These are phyloP conservation scores for Phoebastria nigripes DNA, from an alignment of 2,797 vertebrate genomes.

Conservation along the genomic window DNA sequence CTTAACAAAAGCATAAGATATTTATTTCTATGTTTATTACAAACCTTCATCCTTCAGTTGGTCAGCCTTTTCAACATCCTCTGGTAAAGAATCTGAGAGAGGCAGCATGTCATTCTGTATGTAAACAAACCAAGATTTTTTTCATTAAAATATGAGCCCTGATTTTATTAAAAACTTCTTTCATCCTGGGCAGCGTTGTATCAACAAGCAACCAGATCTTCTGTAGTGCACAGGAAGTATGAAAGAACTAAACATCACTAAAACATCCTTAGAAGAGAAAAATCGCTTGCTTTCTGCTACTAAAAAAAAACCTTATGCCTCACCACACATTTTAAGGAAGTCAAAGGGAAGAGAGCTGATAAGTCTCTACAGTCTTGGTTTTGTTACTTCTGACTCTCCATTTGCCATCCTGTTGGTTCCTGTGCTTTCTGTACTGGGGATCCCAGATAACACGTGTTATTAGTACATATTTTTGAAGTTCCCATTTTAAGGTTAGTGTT, in stretches of 20 bases:
- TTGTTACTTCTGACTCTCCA: not conserved
- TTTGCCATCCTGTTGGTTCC: not conserved
- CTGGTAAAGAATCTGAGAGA: slow-evolving; percentile 81
- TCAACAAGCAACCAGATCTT: not conserved
- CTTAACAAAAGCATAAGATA: not conserved
- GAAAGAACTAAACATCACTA: not conserved
- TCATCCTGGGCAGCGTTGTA: not conserved
- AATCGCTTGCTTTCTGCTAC: not conserved
- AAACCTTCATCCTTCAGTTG: slow-evolving; percentile 96
- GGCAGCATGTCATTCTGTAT: slow-evolving; percentile 85
- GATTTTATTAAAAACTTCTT: not conserved
- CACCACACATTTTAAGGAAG: not conserved
- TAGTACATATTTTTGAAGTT: not conserved
- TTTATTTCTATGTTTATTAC: not conserved
- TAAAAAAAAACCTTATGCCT: not conserved
- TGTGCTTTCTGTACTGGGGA: not conserved
- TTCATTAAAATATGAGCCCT: not conserved
- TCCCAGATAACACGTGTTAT: not conserved
- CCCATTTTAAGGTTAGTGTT: not conserved
- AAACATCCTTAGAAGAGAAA: not conserved
- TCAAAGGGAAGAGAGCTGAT: not conserved
- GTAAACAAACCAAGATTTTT: slow-evolving; percentile 1
- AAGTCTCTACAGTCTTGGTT: not conserved
- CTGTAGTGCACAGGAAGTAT: not conserved
- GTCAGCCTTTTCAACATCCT: slow-evolving; percentile 88